Conservation (phyloP, 2,797 vertebrate species). For the Triplophysa yarkandensis region DNA sequence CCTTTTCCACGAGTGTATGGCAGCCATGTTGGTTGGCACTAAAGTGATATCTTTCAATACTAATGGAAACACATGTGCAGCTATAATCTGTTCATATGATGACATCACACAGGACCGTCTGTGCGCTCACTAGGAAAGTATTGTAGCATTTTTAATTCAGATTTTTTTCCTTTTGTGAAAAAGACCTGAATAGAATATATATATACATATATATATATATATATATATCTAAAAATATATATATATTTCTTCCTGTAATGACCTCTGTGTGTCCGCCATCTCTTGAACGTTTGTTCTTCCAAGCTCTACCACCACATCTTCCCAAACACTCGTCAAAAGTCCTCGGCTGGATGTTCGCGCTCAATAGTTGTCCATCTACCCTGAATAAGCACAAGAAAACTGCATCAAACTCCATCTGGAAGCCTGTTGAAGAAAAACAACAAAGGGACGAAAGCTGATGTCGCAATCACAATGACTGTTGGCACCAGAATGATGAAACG, state of each 20-base stretch:
- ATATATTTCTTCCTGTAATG: constrained; percentile 71
- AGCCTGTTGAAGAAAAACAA: constrained; percentile 44
- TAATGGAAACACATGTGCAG: constrained; percentile 81
- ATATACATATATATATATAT: constrained; percentile 53
- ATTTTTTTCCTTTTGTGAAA: constrained; percentile 68
- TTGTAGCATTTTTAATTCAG: constrained; percentile 74
- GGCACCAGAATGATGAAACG: constrained; percentile 29
- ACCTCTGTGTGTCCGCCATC: constrained; percentile 74
- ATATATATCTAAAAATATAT: constrained; percentile 48
- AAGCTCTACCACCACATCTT: constrained; percentile 69
- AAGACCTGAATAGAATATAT: constrained; percentile 56
- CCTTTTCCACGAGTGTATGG: constrained; percentile 72
- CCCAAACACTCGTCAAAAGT: constrained; percentile 55
- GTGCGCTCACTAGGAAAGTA: constrained; percentile 73
- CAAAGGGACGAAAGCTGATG: constrained; percentile 54
- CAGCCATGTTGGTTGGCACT: constrained; percentile 78
- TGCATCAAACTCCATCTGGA: constrained; percentile 54
- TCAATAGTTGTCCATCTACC: constrained; percentile 54
- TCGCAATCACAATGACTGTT: constrained; percentile 46
- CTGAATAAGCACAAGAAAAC: constrained; percentile 66
- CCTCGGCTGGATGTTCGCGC: constrained; percentile 52
- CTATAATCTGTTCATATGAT: constrained; percentile 79
- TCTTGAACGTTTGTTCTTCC: constrained; percentile 86
- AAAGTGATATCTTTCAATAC: constrained; percentile 78
- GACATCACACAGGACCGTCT: constrained; percentile 74